Base-by-base conservation (phyloP, 1,140 invertebrate species). In the Papilio xuthus region DNA sequence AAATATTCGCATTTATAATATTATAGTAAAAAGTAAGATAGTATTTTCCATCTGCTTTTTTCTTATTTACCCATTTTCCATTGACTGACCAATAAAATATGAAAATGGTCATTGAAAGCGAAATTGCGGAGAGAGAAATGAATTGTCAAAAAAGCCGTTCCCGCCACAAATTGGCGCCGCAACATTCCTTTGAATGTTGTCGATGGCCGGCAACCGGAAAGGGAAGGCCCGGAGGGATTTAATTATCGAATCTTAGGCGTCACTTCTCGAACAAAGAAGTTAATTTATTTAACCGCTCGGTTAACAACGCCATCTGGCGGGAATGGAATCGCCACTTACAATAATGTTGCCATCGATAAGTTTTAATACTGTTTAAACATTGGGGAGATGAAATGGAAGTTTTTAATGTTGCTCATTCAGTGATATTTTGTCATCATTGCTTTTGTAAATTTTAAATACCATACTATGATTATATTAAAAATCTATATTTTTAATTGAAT, bases 281-380 rank as follows among this genome's bases (percentile, higher is more conserved):
- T 67, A 67, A 67, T 67, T 67, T 67, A 67, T 67, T 67, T 67
- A 67, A 67, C 26, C 60, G 26, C 60, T 67, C 60, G 60, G 60
- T 28, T 67, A 67, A 67, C 60, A 67, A 28, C 60, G 60, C 60
- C 60, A 67, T 67, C 60, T 67, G 60, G 60, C 26, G 60, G 60
- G 60, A 67, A 67, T 32, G 60, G 60, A 67, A 67, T 67, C 60
- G 26, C 60, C 60, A 67, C 60, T 67, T 67, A 67, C 60, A 67
- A 67, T 67, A 67, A 67, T 67, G 60, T 15, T 67, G 8, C 26
- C 60, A 32, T 28, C 26, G 23, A 67, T 28, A 67, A 67, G 60
- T 67, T 67, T 67, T 28, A 67, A 67, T 67, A 67, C 60, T 67
- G 26, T 67, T 32, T 28, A 60, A 60, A 60, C 56, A 60, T 60